phyloP scores from a whole-genome alignment of 2,888 invertebrate species.

The Acleris literana region DNA sequence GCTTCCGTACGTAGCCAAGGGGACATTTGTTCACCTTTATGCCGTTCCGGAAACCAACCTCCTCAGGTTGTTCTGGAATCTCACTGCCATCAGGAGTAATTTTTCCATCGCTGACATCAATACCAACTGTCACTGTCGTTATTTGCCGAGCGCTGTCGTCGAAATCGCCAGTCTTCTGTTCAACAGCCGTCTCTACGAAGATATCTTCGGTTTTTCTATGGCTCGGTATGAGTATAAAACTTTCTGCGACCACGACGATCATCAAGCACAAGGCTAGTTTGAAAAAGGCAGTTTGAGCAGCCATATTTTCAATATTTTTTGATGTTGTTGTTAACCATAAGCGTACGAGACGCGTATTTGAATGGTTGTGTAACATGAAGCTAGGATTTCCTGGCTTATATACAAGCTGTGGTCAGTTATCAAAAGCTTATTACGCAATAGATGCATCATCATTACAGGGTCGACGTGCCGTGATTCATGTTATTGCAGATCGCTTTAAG shows the following conservation, averaged over 20 bases:
- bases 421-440: conserved; percentile 10
- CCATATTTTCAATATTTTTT: conserved; percentile 27
- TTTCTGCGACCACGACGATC: conserved; percentile 17
- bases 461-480: conserved; percentile 8
- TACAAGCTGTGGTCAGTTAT: conserved; percentile 12
- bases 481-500: no score
- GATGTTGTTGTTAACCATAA: conserved; percentile 26
- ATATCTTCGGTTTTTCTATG: conserved; percentile 3
- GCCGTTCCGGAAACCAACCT: neutral
- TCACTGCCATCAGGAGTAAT: neutral
- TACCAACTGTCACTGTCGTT: conserved; percentile 28
- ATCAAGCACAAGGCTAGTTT: conserved; percentile 32
- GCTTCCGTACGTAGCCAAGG: neutral
- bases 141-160: conserved; percentile 18
- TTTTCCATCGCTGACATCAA: conserved; percentile 32
- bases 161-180: neutral
- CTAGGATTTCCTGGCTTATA: conserved; percentile 8
- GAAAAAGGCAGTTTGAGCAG: conserved; percentile 22
- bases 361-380: conserved; percentile 27
- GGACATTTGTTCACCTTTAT: neutral
- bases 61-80: neutral
- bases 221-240: conserved; percentile 19
- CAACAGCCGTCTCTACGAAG: neutral
- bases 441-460: neutral
- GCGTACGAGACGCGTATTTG: conserved; percentile 34